Conservation (phyloP, 2,888 invertebrate species). For the Geotrupes spiniger region DNA sequence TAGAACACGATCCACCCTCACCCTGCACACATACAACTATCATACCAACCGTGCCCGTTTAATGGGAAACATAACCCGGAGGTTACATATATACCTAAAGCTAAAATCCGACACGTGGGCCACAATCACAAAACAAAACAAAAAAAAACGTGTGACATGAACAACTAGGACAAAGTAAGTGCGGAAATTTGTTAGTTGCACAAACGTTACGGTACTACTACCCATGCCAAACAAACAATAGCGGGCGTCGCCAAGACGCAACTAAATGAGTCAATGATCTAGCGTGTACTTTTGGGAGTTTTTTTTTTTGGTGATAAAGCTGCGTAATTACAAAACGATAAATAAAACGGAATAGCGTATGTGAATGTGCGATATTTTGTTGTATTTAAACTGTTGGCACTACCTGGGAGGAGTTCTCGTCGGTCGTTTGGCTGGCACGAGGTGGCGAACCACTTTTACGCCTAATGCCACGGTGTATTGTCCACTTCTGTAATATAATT, state of each 20-base stretch:
- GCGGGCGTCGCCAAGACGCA: not conserved
- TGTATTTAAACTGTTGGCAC: constrained; percentile 12
- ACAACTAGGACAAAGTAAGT: not conserved
- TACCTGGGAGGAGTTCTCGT: constrained; percentile 58
- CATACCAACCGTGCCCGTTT: constrained; percentile 41
- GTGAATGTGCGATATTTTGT: not conserved
- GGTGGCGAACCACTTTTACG: constrained; percentile 65
- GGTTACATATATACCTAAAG: constrained; percentile 1
- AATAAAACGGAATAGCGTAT: not conserved
- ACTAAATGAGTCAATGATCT: not conserved
- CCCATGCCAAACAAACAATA: constrained; percentile 1
- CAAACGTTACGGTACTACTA: not conserved
- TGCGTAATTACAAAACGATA: constrained; percentile 1
- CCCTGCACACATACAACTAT: constrained; percentile 49
- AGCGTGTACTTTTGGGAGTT: not conserved
- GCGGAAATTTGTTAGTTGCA: constrained; percentile 6
- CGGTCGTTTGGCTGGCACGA: constrained; percentile 53
- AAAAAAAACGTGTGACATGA: not conserved
- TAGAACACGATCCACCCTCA: constrained; percentile 52
- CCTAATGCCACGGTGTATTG: constrained; percentile 74
- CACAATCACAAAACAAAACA: not conserved
- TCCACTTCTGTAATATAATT: constrained; percentile 69
- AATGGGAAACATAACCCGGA: constrained; percentile 1
- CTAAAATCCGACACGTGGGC: constrained; percentile 5
- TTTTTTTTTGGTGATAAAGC: constrained; percentile 6